Evolutionary conservation across 2,113 vertebrate genomes (phyloP).

Genomic region (Lasiurus borealis): DNA sequence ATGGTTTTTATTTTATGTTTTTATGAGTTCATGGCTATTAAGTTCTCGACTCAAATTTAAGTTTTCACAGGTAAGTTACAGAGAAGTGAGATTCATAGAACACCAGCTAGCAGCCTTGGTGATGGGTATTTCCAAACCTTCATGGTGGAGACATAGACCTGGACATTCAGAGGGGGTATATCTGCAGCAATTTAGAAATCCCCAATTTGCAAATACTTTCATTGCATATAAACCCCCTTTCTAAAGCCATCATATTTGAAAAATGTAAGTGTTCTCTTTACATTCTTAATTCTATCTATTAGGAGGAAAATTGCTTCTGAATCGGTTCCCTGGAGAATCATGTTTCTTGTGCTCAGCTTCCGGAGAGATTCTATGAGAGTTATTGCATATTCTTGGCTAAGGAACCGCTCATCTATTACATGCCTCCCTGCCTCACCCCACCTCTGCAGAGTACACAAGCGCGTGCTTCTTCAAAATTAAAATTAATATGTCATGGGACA

Average conservation of each 20-base stretch:
- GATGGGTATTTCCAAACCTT: not conserved
- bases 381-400: not conserved
- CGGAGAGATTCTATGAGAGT: not conserved
- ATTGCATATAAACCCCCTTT: not conserved
- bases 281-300: slow-evolving; percentile 11
- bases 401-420: not conserved
- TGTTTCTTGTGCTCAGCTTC: not conserved
- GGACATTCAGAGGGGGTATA: not conserved
- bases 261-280: not conserved
- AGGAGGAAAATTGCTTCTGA: not conserved
- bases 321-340: slow-evolving; percentile 1
- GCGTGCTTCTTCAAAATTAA: not conserved
- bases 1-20: slow-evolving; percentile 42
- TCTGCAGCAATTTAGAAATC: not conserved
- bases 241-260: slow-evolving; percentile 14
- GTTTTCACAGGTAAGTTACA: not conserved
- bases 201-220: not conserved
- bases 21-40: not conserved
- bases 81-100: not conserved
- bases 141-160: not conserved
- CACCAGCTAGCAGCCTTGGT: not conserved
- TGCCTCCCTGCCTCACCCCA: not conserved
- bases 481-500: not conserved
- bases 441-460: not conserved
- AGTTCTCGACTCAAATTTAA: not conserved